A percentile compares a stretch with the other conserved stretches of the same genome.
Conservation (phyloP, 2,888 invertebrate species). For the Elegia similella region DNA sequence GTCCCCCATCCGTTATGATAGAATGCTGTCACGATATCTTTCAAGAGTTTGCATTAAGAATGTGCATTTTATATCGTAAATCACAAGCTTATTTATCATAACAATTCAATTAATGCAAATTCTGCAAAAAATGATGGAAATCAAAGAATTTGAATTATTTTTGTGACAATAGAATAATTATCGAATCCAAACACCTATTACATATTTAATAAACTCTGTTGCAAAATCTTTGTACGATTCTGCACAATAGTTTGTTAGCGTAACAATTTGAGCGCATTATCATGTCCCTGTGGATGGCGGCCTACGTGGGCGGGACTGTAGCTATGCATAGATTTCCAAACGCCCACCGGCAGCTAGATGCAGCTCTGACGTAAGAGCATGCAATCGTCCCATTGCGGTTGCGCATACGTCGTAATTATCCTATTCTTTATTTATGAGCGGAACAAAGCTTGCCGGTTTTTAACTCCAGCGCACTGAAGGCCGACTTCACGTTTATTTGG, state of each 20-base stretch:
- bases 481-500: conserved; percentile 12
- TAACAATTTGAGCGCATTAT: background rate
- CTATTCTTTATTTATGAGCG: conserved; percentile 25
- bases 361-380: conserved; percentile 51
- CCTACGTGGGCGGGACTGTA: conserved; percentile 38
- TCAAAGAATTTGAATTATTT: no score
- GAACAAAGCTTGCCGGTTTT: conserved; percentile 15
- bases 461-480: conserved; percentile 2
- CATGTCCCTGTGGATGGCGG: conserved; percentile 30
- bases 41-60: background rate
- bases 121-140: no score
- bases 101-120: no score
- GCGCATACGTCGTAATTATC: conserved; percentile 28
- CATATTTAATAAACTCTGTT: no score
- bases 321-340: conserved; percentile 28
- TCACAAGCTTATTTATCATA: no score
- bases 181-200: no score
- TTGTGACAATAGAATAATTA: no score
- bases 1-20: conserved; percentile 46
- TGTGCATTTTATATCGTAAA: no score
- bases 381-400: conserved; percentile 46
- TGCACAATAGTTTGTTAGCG: no score
- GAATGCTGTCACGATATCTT: conserved; percentile 17
- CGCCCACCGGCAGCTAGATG: conserved; percentile 39
- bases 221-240: no score